Conservation (phyloP, 1,140 invertebrate genomes). For the Heterodera carotae region DNA sequence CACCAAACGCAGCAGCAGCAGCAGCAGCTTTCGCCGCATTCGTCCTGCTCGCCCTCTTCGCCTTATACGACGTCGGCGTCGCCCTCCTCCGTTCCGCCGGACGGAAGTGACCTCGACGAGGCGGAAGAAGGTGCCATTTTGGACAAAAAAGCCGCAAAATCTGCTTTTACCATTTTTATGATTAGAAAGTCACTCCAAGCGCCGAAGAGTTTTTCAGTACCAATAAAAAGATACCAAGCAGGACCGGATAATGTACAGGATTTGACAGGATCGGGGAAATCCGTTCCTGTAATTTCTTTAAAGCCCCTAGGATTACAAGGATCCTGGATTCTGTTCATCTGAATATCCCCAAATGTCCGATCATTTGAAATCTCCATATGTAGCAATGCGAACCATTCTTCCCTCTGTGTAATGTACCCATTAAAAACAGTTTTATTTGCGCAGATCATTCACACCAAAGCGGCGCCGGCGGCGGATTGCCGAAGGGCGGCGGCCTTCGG, state of each 20-base stretch:
- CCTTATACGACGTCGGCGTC: neutral
- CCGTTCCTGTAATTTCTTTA: no score
- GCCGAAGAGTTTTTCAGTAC: neutral
- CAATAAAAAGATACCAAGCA: neutral
- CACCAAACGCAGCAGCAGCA: neutral
- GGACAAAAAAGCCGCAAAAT: neutral
- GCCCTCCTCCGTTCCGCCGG: neutral
- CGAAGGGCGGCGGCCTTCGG: neutral
- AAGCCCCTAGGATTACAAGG: no score
- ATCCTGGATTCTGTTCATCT: no score
- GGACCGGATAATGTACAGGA: no score
- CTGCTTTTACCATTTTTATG: no score
- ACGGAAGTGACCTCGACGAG: conserved; percentile 14
- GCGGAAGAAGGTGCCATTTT: conserved; percentile 6
- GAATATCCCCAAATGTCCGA: no score
- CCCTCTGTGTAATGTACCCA: no score
- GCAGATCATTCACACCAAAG: neutral
- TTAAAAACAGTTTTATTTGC: neutral
- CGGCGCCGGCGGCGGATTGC: neutral
- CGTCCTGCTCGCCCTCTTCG: conserved; percentile 1
- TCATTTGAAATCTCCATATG: no score
- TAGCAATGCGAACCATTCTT: no score
- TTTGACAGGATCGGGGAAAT: no score
- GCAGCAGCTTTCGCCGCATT: neutral
- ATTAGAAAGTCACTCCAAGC: no score